Evolutionary conservation across 2,888 invertebrate genomes (phyloP), one percentile per base, ranked within the genome.

Genomic region (Oxyscelio sp.): DNA sequence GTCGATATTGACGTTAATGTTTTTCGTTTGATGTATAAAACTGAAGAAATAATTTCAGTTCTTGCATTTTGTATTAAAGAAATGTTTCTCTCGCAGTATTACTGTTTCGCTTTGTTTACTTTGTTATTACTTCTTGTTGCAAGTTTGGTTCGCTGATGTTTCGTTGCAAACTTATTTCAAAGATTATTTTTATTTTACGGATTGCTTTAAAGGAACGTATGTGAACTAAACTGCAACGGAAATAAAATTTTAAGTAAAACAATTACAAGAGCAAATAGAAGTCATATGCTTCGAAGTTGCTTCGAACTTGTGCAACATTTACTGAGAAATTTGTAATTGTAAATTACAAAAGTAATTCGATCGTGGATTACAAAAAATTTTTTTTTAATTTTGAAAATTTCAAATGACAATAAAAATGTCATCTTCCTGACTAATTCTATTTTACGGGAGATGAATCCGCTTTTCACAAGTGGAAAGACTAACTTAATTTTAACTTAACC

Each of bases 1-100:
- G 56, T 70, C 70, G 70, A 70, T 70, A 56, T 56, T 70, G 70
- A 70, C 56, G 27, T 56, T 70, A 45, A 68, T 43, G 68, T 54
- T 70, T 43, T 45, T n/a, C 56, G n/a, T 21, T 70, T 45, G 70
- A 56, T 70, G 56, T 56, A 56, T 21, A 31, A 56, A 70, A 56
- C 31, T 24, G 56, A 19, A 70, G 70, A 56, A 70, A 70, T 56
- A 56, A 43, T 70, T 56, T 13, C 45, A 22, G 54, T 54, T 54
- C 54, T 15, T 66, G 38, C 66, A 66, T 66, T 66, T 66, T 66
- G 40, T 66, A 66, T 66, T 40, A 66, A 66, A 27, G 54, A 66
- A 66, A 54, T 61, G 34, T 11, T 34, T 2, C 34, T 34, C 34
- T 11, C 34, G 11, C 34, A 11, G 34, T 34, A 34, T 34, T 34